These are phyloP conservation scores for Stigmatopora argus DNA, from an alignment of 2,113 vertebrate species.

Conservation along the genomic window DNA sequence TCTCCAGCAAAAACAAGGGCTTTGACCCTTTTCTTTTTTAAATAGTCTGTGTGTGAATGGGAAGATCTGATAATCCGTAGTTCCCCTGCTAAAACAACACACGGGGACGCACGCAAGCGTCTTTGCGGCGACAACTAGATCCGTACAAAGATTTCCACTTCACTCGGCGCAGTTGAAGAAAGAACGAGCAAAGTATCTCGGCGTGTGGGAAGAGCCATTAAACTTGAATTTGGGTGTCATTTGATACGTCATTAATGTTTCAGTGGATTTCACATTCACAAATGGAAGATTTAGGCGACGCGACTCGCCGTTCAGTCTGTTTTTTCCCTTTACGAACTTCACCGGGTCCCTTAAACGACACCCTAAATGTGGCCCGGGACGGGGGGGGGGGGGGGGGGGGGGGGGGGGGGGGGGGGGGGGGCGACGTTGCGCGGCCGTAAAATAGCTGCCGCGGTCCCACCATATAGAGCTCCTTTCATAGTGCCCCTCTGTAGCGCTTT, in stretches of 20 bases:
- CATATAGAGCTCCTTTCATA: conserved; percentile 70
- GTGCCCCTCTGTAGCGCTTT: conserved; percentile 69
- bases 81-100: conserved; percentile 57
- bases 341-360: conserved; percentile 37
- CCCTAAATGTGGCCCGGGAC: conserved; percentile 42
- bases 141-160: conserved; percentile 66
- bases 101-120: conserved; percentile 47
- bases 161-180: conserved; percentile 55
- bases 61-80: conserved; percentile 55
- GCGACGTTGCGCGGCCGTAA: conserved; percentile 51
- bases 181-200: conserved; percentile 64
- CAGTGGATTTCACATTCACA: conserved; percentile 61
- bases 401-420: conserved; percentile 14
- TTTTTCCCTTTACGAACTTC: conserved; percentile 43
- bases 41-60: conserved; percentile 54
- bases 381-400: conserved; percentile 7
- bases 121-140: conserved; percentile 59
- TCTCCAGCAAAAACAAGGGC: conserved; percentile 41
- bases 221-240: conserved; percentile 71
- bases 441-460: conserved; percentile 55
- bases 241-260: conserved; percentile 72
- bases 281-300: conserved; percentile 50
- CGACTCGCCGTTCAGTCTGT: conserved; percentile 39
- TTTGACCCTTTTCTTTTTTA: conserved; percentile 25
- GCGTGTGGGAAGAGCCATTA: conserved; percentile 59